Conservation (phyloP, 2,888 invertebrate species). For the Netelia melanura region DNA sequence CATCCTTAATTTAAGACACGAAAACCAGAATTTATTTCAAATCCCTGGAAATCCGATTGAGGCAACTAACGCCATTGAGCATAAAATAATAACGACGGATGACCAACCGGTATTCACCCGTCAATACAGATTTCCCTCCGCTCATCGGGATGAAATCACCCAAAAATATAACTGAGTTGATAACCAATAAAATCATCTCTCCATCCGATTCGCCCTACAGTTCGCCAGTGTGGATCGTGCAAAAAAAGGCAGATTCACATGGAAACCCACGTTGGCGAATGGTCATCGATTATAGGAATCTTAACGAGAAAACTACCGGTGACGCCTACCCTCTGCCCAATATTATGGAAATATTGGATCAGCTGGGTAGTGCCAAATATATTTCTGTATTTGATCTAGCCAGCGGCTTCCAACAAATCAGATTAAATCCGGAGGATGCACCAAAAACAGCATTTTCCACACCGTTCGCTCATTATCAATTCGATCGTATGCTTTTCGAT, state of each 20-base stretch:
- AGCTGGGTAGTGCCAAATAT: too few species aligned
- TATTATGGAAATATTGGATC: too few species aligned
- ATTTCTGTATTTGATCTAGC: too few species aligned
- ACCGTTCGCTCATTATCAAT: constrained; percentile 40
- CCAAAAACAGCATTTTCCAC: constrained; percentile 29
- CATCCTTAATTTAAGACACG: too few species aligned
- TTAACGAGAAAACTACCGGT: not conserved
- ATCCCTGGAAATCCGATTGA: not conserved
- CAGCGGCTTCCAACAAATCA: constrained; percentile 13
- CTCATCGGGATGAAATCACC: constrained; percentile 30
- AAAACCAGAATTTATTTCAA: constrained; percentile 2
- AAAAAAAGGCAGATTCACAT: too few species aligned
- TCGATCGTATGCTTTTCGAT: constrained; percentile 35
- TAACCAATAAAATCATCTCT: not conserved
- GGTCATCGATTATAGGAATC: too few species aligned
- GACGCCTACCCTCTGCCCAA: constrained; percentile 22
- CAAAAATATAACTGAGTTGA: not conserved
- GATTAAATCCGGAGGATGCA: not conserved
- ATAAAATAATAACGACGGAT: constrained; percentile 23
- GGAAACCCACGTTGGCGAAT: too few species aligned
- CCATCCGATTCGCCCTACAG: not conserved
- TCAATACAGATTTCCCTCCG: constrained; percentile 37
- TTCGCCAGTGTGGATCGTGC: too few species aligned
- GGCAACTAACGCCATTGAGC: constrained; percentile 1
- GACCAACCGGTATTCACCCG: constrained; percentile 31